Base-by-base conservation (phyloP, 37 sponge, comb jelly and placozoan species). In the Theonella swinhoei region DNA sequence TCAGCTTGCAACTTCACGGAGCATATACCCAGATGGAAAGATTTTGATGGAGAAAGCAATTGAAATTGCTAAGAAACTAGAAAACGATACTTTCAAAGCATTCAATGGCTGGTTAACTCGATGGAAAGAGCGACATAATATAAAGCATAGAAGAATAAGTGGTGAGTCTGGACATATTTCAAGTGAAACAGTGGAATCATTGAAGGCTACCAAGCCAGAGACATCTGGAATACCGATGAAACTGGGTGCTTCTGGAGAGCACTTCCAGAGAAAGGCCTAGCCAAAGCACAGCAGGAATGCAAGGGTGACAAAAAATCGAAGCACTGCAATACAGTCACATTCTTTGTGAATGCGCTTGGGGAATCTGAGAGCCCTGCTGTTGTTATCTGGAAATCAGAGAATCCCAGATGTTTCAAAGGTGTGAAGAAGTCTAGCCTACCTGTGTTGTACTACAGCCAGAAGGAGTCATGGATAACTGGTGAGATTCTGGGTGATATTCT, bases 191-290 rank as follows among this genome's bases (percentile, higher is more conserved):
- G 86, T 85, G 23, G 78, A 76, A 20, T 85, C 86, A 34, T 82
- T 34, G 39, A 74, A 74, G 83, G 75, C n/a, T 69, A 39, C 64
- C 24, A 42, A 60, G 47, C 37, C 38, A 58, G 62, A 68, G 80
- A 74, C 63, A 64, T 85, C 59, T 80, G 81, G 87, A n/a, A n/a
- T n/a, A n/a, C n/a, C n/a, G n/a, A n/a, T n/a, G n/a, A n/a, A n/a
- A n/a, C n/a, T n/a, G n/a, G 87, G 36, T 42, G 74, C 31, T 81
- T 80, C 58, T 88, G 79, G 79, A 78, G 42, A 72, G 84, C 92
- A 60, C 88, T 91, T 68, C 92, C 88, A 66, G 92, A 91, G 28
- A 70, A 83, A 33, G 85, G 88, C 39, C 73, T 91, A 78, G 88
- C 67, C 19, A 37, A 79, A 77, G 58, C 37, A 61, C 62, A 64